Evolutionary conservation across 2,113 vertebrate genomes (phyloP).

Genomic region (Peromyscus polionotus): DNA sequence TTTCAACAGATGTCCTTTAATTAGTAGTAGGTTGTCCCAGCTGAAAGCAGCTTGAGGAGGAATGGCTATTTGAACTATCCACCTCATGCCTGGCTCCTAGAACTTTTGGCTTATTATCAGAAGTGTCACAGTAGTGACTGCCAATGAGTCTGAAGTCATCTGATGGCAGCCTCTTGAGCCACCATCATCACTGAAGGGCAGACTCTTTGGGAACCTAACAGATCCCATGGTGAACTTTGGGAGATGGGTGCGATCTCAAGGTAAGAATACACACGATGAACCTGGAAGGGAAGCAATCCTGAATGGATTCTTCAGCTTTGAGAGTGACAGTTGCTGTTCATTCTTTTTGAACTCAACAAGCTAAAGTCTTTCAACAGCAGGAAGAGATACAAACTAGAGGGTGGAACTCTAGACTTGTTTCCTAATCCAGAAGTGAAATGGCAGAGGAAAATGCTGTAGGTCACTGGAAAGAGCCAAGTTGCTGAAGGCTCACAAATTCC

Average conservation of each 20-base stretch:
- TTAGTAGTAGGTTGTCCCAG: slow-evolving; percentile 58
- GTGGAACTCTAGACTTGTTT: slow-evolving; percentile 9
- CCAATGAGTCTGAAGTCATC: slow-evolving; percentile 71
- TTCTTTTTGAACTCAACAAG: background rate
- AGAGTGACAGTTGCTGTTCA: background rate
- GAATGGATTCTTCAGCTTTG: background rate
- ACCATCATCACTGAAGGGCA: background rate
- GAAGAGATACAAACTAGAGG: slow-evolving; percentile 22
- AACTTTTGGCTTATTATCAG: slow-evolving; percentile 59
- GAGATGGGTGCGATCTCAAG: background rate
- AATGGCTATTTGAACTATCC: slow-evolving; percentile 58
- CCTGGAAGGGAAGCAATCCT: background rate
- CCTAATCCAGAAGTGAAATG: background rate
- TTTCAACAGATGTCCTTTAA: slow-evolving; percentile 74
- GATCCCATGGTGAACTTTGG: background rate
- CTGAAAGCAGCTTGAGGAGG: slow-evolving; percentile 59
- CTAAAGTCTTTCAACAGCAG: background rate
- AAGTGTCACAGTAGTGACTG: slow-evolving; percentile 39
- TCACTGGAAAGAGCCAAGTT: slow-evolving; percentile 39
- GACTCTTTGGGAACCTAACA: background rate
- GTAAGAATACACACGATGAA: background rate
- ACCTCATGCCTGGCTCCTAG: slow-evolving; percentile 67
- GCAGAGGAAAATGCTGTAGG: slow-evolving; percentile 32
- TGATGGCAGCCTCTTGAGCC: slow-evolving; percentile 42
- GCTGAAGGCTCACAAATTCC: slow-evolving; percentile 46